Evolutionary conservation across 2,113 vertebrate genomes (phyloP), one percentile per base, ranked within the genome.

Genomic region (Forbesichthys papilliferus): DNA sequence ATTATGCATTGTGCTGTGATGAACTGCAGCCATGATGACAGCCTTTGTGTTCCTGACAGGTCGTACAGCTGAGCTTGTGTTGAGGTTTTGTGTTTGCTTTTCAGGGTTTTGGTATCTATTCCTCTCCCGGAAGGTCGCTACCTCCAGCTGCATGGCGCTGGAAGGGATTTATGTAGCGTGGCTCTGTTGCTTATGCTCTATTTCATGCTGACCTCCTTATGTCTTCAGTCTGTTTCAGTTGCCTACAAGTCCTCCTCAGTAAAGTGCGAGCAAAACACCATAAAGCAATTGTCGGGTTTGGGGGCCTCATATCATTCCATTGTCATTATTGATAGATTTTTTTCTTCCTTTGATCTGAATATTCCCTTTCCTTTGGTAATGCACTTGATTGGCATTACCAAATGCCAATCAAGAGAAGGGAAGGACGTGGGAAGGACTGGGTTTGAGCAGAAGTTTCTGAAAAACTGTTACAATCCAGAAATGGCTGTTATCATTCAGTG

Each of bases 161-260:
- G 69, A 75, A 76, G 81, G 48, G 65, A 58, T 80, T 87, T 79
- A 72, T 74, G 3, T 68, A 61, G 65, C 54, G 16, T 56, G 67
- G 48, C 68, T 69, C 78, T 74, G 81, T 89, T 88, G 80, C 82
- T 92, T 92, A 89, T 91, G 87, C 87, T 90, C 86, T 78, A 87
- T 66, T 90, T 92, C 85, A 85, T 61, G 69, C 79, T 86, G 84
- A 87, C 87, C 82, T 86, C 67, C 77, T 88, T 87, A 84, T 66
- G 70, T 71, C 69, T 75, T 69, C 58, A 78, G 84, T 86, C 49
- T 84, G 74, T 85, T 86, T 86, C 85, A 90, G 73, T 71, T 67
- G 61, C 5, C 77, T 52, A 51, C 62, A 34, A 71, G 27, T 36
- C 69, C 67, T 56, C 56, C 57, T 8, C 61, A 68, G 55, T 4